Conservation (phyloP, 2,888 invertebrate species). For the Cataglyphis rosenhaueri region DNA sequence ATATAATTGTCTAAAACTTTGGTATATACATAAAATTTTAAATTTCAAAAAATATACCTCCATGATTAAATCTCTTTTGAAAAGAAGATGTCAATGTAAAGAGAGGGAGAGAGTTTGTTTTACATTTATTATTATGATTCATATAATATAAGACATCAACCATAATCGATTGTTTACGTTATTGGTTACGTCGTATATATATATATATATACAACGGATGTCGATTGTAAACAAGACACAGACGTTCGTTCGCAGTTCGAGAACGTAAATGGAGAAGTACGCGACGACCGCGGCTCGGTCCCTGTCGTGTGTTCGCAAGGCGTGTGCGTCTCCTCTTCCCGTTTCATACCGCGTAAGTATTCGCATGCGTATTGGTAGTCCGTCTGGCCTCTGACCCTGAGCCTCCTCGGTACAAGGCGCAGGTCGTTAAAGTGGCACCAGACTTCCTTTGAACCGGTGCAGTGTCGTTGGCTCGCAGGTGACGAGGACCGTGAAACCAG, state of each 20-base stretch:
- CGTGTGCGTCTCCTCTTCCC: slow-evolving; percentile 59
- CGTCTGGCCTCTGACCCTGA: slow-evolving; percentile 82
- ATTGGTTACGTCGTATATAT: background rate
- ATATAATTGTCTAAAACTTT: background rate
- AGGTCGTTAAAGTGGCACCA: slow-evolving; percentile 81
- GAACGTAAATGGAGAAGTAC: slow-evolving; percentile 58
- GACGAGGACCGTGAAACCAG: slow-evolving; percentile 77
- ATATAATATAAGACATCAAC: background rate
- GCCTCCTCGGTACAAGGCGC: slow-evolving; percentile 76
- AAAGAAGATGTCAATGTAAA: background rate
- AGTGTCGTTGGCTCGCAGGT: slow-evolving; percentile 82
- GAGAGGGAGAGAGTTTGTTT: background rate
- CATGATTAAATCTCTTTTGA: background rate
- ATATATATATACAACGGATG: slow-evolving; percentile 7
- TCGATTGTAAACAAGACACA: slow-evolving; percentile 44
- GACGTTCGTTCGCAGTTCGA: slow-evolving; percentile 29
- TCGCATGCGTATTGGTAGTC: slow-evolving; percentile 72
- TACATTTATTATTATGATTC: background rate
- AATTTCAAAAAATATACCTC: background rate
- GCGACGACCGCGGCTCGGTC: slow-evolving; percentile 34
- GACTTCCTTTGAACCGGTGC: slow-evolving; percentile 81
- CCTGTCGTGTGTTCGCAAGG: slow-evolving; percentile 59
- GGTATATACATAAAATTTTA: background rate
- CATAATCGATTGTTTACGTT: background rate
- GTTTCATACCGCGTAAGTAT: slow-evolving; percentile 60